phyloP scores from a whole-genome alignment of 2,888 invertebrate genomes.

The Perizoma affinitatum region DNA sequence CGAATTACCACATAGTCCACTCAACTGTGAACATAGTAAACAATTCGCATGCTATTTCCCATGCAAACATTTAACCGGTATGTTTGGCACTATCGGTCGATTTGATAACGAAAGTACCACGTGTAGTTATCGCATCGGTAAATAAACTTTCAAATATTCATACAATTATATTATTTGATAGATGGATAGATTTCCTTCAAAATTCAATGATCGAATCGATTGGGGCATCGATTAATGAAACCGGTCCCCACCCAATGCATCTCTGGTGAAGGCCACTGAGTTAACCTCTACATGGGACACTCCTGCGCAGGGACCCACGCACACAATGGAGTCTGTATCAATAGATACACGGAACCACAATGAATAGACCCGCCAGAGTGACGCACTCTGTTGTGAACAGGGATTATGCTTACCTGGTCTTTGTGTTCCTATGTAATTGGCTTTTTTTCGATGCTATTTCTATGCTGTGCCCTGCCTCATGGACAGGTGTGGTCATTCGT shows the following conservation, averaged over 20 bases:
- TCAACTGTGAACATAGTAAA: slow-evolving; percentile 31
- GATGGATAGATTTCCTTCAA: slow-evolving; percentile 14
- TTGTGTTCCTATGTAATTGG: slow-evolving; percentile 58
- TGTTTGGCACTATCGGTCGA: slow-evolving; percentile 30
- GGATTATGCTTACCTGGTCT: slow-evolving; percentile 69
- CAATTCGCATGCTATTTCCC: slow-evolving; percentile 30
- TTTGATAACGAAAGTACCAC: slow-evolving; percentile 39
- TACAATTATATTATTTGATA: neutral
- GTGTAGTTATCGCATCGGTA: slow-evolving; percentile 26
- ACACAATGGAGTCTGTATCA: slow-evolving; percentile 45
- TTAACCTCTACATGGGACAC: slow-evolving; percentile 72
- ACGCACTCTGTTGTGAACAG: slow-evolving; percentile 49
- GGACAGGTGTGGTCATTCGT: slow-evolving; percentile 51
- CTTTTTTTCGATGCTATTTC: slow-evolving; percentile 61
- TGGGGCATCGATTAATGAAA: slow-evolving; percentile 57
- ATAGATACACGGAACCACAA: slow-evolving; percentile 49
- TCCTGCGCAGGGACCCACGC: slow-evolving; percentile 69
- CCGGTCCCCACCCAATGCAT: slow-evolving; percentile 73
- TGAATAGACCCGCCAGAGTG: slow-evolving; percentile 48
- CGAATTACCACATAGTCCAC: slow-evolving; percentile 40
- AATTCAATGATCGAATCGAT: slow-evolving; percentile 25
- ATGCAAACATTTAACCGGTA: slow-evolving; percentile 40
- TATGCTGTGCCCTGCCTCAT: slow-evolving; percentile 47
- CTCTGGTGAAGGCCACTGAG: slow-evolving; percentile 81
- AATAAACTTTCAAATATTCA: slow-evolving; percentile 14